phyloP scores from a whole-genome alignment of 2,888 invertebrate species.

The Brachypterus glaber region DNA sequence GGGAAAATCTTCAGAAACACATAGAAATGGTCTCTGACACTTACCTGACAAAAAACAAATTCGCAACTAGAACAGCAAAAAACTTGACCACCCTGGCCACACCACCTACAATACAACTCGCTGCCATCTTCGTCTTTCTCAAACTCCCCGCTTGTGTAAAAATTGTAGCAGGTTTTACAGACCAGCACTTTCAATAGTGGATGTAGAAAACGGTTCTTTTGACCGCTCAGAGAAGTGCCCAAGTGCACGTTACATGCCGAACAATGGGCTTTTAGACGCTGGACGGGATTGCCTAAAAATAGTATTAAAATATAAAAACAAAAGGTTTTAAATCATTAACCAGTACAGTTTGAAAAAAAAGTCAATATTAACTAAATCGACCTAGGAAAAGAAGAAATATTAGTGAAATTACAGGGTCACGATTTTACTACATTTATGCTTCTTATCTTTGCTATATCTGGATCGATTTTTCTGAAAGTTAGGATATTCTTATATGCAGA shows the following conservation, averaged over 20 bases:
- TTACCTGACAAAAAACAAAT: conserved; percentile 62
- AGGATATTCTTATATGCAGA: too few relatives aligned
- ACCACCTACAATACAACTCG: conserved; percentile 75
- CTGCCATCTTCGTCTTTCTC: conserved; percentile 77
- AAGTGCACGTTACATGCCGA: conserved; percentile 66
- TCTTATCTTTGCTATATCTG: too few relatives aligned
- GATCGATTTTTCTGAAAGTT: too few relatives aligned
- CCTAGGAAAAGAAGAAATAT: too few relatives aligned
- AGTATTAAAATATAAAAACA: conserved; percentile 3
- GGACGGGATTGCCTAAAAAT: conserved; percentile 38
- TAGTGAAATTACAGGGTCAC: too few relatives aligned
- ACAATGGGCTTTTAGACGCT: conserved; percentile 57
- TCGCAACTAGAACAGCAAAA: conserved; percentile 70
- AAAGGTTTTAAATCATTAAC: background rate
- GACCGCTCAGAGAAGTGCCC: conserved; percentile 58
- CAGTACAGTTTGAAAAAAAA: conserved; percentile 5
- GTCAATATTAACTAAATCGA: too few relatives aligned
- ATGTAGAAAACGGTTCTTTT: conserved; percentile 58
- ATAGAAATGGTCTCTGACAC: conserved; percentile 16
- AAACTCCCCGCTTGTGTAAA: conserved; percentile 73
- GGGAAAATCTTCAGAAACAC: background rate
- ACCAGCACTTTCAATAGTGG: conserved; percentile 63
- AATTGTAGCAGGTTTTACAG: conserved; percentile 62
- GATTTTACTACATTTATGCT: too few relatives aligned
- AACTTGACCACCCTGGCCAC: conserved; percentile 62